Percentiles rank a stretch among this genome's conserved stretches.
phyloP scores from a whole-genome alignment of 2,797 vertebrate species.

The Pipistrellus pipistrellus region DNA sequence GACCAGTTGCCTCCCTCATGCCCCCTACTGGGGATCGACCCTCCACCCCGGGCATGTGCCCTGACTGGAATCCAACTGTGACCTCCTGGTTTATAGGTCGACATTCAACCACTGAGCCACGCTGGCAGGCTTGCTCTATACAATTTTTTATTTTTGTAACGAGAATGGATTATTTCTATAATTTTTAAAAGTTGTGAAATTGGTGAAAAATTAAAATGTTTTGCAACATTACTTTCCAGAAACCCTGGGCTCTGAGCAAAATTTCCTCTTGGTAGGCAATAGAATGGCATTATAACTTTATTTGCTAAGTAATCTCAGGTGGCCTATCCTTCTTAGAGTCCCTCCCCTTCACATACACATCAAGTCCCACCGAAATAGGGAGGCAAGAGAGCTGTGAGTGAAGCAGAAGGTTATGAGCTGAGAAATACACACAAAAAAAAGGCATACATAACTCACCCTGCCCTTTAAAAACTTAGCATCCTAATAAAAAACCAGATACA shows the following conservation, averaged over 20 bases:
- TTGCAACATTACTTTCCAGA: neutral
- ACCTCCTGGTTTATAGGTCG: no score
- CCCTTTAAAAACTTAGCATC: slow-evolving; percentile 11
- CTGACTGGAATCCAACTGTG: no score
- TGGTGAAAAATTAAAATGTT: slow-evolving; percentile 3
- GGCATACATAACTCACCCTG: neutral
- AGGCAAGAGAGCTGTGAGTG: neutral
- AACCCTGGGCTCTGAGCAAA: neutral
- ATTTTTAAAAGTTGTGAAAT: slow-evolving; percentile 39
- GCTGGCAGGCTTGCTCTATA: neutral
- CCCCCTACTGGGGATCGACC: no score
- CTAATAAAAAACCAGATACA: neutral
- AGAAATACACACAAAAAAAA: neutral
- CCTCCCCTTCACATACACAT: neutral
- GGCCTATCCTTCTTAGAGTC: neutral
- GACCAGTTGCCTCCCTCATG: no score
- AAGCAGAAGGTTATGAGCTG: neutral
- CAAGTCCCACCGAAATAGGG: neutral
- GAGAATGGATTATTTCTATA: slow-evolving; percentile 3
- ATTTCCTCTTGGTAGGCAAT: neutral
- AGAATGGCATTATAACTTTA: neutral
- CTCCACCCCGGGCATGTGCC: no score
- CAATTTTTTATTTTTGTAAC: slow-evolving; percentile 10
- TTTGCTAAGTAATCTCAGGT: neutral
- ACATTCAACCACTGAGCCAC: no score